Evolutionary conservation across 2,888 invertebrate species (phyloP).

Genomic region (Apotomis turbidana): DNA sequence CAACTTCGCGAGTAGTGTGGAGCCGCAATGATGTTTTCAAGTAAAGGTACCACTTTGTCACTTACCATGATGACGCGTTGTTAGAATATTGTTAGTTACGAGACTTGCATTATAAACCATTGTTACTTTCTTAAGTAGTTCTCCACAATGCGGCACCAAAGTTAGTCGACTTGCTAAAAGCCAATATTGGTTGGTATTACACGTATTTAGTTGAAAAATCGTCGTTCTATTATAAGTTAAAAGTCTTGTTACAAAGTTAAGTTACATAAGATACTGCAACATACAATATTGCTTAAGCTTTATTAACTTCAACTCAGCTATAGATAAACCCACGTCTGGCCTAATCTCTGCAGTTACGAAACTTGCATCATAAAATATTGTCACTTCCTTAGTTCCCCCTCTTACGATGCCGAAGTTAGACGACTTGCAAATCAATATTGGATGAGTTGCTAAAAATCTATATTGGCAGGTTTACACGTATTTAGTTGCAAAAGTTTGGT

Average conservation of each 20-base stretch:
- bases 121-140: constrained; percentile 35
- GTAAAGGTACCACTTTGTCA: too few species aligned
- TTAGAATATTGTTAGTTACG: constrained; percentile 44
- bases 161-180: not conserved
- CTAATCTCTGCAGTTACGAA: constrained; percentile 55
- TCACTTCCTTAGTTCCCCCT: constrained; percentile 33
- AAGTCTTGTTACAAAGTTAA: too few species aligned
- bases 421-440: not conserved
- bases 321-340: constrained; percentile 43
- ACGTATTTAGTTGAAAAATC: too few species aligned
- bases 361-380: constrained; percentile 49
- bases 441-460: too few species aligned
- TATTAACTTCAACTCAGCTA: too few species aligned
- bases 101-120: constrained; percentile 49
- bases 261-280: too few species aligned
- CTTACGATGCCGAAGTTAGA: not conserved
- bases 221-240: too few species aligned
- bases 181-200: not conserved
- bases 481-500: too few species aligned
- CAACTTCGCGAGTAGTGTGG: too few species aligned
- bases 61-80: too few species aligned
- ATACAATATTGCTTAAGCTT: too few species aligned
- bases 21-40: too few species aligned
- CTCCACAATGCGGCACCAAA: not conserved
- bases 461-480: not conserved